Base-by-base conservation (phyloP, 2,888 invertebrate species). In the Tetrapedia diversipes region DNA sequence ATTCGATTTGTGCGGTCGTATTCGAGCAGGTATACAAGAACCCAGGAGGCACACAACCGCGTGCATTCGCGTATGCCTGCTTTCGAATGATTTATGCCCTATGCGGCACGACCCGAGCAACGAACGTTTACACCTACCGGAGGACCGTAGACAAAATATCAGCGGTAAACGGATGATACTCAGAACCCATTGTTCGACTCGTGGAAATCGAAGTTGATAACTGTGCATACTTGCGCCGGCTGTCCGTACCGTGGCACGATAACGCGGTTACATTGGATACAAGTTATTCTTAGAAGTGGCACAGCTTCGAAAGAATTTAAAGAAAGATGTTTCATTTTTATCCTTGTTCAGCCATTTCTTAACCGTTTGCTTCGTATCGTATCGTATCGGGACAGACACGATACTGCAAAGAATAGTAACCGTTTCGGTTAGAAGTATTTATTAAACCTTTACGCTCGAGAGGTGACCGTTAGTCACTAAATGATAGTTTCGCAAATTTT, bases 111-210 rank as follows among this genome's bases (percentile, higher is more conserved):
- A 57, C 57, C 32, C 51, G 54, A 37, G 54, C 63, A 27, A 65
- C 64, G 79, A 27, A 65, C 64, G 79, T 82, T 79, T 79, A 79
- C 72, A 59, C 77, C 61, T 45, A 66, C 51, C 57, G 24, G 19
- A 68, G 19, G 64, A 32, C 54, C 64, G 88, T 87, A 90, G 89
- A 89, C 89, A 87, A 89, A 90, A 90, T 88, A 90, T 87, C 84
- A 86, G 82, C 83, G 80, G 82, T 79, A 69, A 83, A 79, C 68
- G 67, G 83, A 86, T 84, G 86, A 87, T 87, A 87, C 87, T 83
- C 69, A 66, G 84, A 89, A 86, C 79, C 76, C 77, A 81, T 82
- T 85, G 82, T 82, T 81, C 77, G 54, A 29, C 65, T 71, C 66
- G 56, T 59, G 63, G 83, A 83, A 83, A 81, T 59, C 59, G 32